A percentile compares a stretch with the other conserved stretches of the same genome.
These are phyloP conservation scores for Nansenia antarctica DNA, from an alignment of 2,113 vertebrate species.

Conservation along the genomic window DNA sequence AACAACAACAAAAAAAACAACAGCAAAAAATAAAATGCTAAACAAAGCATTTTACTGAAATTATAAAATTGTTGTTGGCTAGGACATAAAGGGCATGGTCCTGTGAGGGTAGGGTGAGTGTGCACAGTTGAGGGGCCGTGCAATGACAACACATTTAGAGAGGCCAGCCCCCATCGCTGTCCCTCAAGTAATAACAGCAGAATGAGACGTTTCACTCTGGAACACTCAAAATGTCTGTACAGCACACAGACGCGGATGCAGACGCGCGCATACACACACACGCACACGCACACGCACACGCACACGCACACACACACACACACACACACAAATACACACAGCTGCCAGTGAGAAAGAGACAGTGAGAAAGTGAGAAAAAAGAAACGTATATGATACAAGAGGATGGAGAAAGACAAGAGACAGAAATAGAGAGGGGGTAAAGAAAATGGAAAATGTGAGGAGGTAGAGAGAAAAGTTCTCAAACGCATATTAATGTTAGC, in stretches of 20 bases:
- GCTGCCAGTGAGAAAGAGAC: slow-evolving; percentile 6
- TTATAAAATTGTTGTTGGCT: too few species aligned
- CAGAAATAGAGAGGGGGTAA: slow-evolving; percentile 10
- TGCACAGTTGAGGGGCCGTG: too few species aligned
- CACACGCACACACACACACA: not conserved
- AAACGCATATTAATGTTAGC: slow-evolving; percentile 70
- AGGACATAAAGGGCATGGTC: slow-evolving; percentile 18
- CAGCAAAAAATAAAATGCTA: slow-evolving; percentile 27
- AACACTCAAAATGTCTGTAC: too few species aligned
- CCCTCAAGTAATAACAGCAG: slow-evolving; percentile 74
- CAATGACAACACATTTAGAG: too few species aligned
- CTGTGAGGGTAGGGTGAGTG: slow-evolving; percentile 58
- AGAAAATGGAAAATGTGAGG: slow-evolving; percentile 14
- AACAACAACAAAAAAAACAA: slow-evolving; percentile 23
- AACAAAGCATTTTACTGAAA: slow-evolving; percentile 37
- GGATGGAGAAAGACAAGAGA: not conserved
- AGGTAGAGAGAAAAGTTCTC: slow-evolving; percentile 47
- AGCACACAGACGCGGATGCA: slow-evolving; percentile 5
- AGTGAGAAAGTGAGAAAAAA: not conserved
- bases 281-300: slow-evolving; percentile 9
- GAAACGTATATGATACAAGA: too few species aligned
- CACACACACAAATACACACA: slow-evolving; percentile 12
- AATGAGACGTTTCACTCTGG: slow-evolving; percentile 72
- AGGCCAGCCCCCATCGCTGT: slow-evolving; percentile 58
- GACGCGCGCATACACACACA: not conserved